Conservation (phyloP, 2,888 invertebrate genomes). For the Synergus laeviventris region DNA sequence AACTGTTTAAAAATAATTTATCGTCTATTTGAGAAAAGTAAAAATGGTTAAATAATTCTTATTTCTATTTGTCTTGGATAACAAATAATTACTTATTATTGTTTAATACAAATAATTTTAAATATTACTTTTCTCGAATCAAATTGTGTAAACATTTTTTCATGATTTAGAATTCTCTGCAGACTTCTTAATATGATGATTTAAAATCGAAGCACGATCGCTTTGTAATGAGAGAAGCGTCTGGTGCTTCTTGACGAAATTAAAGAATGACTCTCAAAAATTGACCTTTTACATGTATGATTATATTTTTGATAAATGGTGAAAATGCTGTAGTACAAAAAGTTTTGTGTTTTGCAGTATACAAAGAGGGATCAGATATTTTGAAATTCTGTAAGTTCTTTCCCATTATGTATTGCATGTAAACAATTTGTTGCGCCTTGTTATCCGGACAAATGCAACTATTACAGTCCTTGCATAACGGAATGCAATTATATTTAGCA, state of each 20-base stretch:
- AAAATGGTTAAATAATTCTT: not conserved
- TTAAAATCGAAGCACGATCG: slow-evolving; percentile 26
- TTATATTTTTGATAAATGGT: not conserved
- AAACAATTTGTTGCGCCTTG: not conserved
- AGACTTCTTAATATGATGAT: slow-evolving; percentile 18
- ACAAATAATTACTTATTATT: not conserved
- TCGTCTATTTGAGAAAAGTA: not conserved
- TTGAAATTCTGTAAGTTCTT: slow-evolving; percentile 33
- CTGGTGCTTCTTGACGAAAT: slow-evolving; percentile 3
- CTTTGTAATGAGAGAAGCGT: not conserved
- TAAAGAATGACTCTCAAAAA: not conserved
- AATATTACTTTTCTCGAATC: not conserved
- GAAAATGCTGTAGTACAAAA: not conserved
- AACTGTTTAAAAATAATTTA: not conserved
- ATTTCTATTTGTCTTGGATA: not conserved
- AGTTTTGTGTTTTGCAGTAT: slow-evolving; percentile 33
- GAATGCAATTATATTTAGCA: not conserved
- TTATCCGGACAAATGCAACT: not conserved
- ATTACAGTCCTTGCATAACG: slow-evolving; percentile 5
- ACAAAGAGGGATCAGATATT: slow-evolving; percentile 33
- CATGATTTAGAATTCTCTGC: slow-evolving; percentile 10
- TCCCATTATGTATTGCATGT: not conserved
- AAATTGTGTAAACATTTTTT: not conserved
- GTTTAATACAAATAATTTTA: not conserved
- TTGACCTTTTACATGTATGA: not conserved